These are phyloP conservation scores for Caenorhabditis imperialis DNA, from an alignment of 2,888 invertebrate species.

Conservation along the genomic window DNA sequence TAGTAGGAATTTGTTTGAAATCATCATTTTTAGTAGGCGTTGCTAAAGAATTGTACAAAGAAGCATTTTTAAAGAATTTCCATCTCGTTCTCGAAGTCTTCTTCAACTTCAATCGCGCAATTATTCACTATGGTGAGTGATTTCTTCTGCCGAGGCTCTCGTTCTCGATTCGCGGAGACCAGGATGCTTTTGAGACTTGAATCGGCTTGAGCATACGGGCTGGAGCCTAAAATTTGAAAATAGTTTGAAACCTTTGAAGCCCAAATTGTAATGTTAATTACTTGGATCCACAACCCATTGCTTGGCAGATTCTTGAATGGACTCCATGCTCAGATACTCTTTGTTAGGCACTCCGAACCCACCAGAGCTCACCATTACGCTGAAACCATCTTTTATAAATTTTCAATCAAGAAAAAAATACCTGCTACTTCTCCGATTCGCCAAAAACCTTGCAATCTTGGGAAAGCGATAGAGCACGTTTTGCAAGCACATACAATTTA, in stretches of 20 bases:
- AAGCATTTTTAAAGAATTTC: constrained; percentile 17
- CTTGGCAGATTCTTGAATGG: constrained; percentile 27
- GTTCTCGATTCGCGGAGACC: constrained; percentile 33
- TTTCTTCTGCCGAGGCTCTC: constrained; percentile 42
- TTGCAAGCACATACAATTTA: constrained; percentile 64
- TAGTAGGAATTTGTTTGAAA: too few species aligned
- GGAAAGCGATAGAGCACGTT: constrained; percentile 44
- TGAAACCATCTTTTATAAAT: too few species aligned
- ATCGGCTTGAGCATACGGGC: constrained; percentile 24
- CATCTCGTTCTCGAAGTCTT: constrained; percentile 6
- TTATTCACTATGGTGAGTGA: constrained; percentile 59
- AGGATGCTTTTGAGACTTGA: constrained; percentile 41
- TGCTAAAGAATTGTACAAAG: too few species aligned
- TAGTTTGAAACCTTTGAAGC: not conserved
- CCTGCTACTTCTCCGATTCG: constrained; percentile 55
- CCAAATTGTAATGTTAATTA: too few species aligned
- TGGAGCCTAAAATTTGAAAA: constrained; percentile 12
- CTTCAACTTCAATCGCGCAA: constrained; percentile 9
- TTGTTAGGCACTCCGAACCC: constrained; percentile 42
- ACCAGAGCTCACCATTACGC: constrained; percentile 36
- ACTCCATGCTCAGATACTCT: constrained; percentile 56
- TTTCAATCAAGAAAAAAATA: too few species aligned
- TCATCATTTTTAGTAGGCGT: too few species aligned
- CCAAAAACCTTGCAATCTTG: constrained; percentile 43
- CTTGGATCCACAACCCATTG: constrained; percentile 23